phyloP scores from a whole-genome alignment of 2,797 vertebrate species.

The Neosilurus mollespiculum region DNA sequence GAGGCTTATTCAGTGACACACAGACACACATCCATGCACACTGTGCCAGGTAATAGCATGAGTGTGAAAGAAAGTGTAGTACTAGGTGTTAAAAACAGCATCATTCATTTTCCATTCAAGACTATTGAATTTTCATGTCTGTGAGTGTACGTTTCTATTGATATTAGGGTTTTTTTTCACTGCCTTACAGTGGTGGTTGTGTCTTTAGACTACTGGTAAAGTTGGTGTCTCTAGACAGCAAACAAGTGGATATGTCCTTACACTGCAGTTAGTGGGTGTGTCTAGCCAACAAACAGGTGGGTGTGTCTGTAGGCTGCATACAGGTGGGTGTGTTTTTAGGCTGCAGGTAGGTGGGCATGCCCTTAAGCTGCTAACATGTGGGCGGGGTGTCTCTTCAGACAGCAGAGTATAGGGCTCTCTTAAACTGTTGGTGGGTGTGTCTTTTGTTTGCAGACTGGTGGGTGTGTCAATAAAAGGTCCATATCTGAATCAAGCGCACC shows the following conservation, averaged over 20 bases:
- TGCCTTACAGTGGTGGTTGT: not conserved
- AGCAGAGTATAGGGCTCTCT: no score
- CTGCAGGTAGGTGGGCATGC: not conserved
- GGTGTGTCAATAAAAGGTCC: not conserved
- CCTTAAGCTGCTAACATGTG: not conserved
- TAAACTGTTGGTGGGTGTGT: not conserved
- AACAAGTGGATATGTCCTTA: not conserved
- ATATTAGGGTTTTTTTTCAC: not conserved
- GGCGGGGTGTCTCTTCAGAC: not conserved
- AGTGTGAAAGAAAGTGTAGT: slow-evolving; percentile 63
- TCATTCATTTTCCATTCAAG: not conserved
- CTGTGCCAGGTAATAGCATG: slow-evolving; percentile 42
- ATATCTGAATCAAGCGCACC: not conserved
- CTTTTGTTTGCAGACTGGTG: not conserved
- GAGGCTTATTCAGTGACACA: slow-evolving; percentile 48
- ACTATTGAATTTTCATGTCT: not conserved
- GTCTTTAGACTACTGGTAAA: not conserved
- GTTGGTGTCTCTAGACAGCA: no score
- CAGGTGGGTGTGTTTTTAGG: not conserved
- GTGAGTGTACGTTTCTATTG: not conserved
- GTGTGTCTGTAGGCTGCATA: not conserved
- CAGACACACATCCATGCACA: slow-evolving; percentile 26
- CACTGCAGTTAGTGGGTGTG: not conserved
- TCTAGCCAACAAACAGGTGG: not conserved
- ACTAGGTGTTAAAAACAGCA: slow-evolving; percentile 24